Conservation (phyloP, 2,888 invertebrate genomes). For the Carterocephalus palaemon region DNA sequence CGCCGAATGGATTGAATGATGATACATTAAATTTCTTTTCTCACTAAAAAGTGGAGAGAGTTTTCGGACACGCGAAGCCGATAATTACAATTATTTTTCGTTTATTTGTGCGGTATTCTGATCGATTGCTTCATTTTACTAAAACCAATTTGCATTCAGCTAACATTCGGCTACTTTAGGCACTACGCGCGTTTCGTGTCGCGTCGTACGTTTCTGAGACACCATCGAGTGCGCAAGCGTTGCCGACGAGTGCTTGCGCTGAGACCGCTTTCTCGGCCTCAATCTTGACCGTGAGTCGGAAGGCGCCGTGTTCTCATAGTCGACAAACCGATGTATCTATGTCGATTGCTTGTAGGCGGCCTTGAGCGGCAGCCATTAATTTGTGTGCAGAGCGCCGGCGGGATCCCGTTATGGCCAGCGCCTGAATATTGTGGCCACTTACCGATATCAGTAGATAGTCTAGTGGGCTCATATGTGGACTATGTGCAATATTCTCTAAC, state of each 20-base stretch:
- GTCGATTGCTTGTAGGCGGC: constrained; percentile 77
- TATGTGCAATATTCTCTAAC: constrained; percentile 25
- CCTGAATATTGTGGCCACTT: constrained; percentile 61
- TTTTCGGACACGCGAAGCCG: constrained; percentile 44
- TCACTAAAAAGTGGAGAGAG: constrained; percentile 48
- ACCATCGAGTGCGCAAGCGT: constrained; percentile 31
- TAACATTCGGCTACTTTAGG: constrained; percentile 42
- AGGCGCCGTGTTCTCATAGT: constrained; percentile 69
- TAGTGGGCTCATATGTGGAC: constrained; percentile 34
- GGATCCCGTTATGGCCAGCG: constrained; percentile 67
- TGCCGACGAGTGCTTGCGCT: constrained; percentile 41
- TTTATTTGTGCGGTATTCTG: constrained; percentile 19
- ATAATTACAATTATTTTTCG: constrained; percentile 28
- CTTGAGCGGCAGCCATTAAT: constrained; percentile 75
- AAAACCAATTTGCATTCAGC: constrained; percentile 43
- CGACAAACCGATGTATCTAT: constrained; percentile 75
- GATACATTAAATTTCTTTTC: constrained; percentile 40
- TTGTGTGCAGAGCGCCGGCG: constrained; percentile 70
- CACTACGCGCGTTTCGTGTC: constrained; percentile 34
- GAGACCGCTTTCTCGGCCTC: constrained; percentile 69
- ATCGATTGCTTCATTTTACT: constrained; percentile 37
- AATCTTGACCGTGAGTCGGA: constrained; percentile 64
- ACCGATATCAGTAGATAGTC: constrained; percentile 48
- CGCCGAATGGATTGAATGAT: constrained; percentile 35
- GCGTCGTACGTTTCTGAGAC: constrained; percentile 40